Evolutionary conservation across 2,888 invertebrate species (phyloP).

Genomic region (Acutogordius australiensis): DNA sequence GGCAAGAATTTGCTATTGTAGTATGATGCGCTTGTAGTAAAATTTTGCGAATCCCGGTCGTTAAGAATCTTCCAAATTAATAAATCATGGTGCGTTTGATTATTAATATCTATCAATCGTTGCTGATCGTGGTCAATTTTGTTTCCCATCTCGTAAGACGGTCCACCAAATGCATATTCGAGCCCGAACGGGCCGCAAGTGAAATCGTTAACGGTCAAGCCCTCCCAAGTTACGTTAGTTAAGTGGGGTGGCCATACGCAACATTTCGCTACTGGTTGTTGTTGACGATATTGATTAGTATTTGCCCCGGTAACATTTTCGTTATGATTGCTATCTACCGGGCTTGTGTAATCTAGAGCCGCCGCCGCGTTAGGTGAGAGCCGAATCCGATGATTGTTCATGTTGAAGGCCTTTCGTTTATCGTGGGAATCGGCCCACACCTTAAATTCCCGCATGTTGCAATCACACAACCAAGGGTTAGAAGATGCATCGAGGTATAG

Average conservation of each 20-base stretch:
- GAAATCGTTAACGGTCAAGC: background rate
- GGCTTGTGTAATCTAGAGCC: background rate
- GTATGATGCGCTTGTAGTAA: too few relatives aligned
- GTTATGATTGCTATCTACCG: background rate
- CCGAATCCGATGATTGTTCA: background rate
- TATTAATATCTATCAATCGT: background rate
- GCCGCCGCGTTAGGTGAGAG: background rate
- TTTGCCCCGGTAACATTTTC: too few relatives aligned
- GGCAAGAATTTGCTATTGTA: too few relatives aligned
- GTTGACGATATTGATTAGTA: too few relatives aligned
- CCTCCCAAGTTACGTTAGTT: background rate
- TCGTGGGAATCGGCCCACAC: background rate
- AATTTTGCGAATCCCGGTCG: background rate
- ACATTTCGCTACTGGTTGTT: too few relatives aligned
- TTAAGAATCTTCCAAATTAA: background rate
- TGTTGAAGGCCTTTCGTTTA: background rate
- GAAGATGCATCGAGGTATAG: background rate
- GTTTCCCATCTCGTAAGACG: too few relatives aligned
- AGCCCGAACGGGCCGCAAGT: background rate
- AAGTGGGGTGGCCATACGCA: background rate
- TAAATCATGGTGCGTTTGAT: background rate
- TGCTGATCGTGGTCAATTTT: too few relatives aligned
- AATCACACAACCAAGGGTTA: conserved; percentile 2
- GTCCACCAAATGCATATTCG: background rate
- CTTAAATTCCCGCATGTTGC: background rate